These are phyloP conservation scores for Phycodurus eques DNA, from an alignment of 2,113 vertebrate genomes.

Conservation along the genomic window DNA sequence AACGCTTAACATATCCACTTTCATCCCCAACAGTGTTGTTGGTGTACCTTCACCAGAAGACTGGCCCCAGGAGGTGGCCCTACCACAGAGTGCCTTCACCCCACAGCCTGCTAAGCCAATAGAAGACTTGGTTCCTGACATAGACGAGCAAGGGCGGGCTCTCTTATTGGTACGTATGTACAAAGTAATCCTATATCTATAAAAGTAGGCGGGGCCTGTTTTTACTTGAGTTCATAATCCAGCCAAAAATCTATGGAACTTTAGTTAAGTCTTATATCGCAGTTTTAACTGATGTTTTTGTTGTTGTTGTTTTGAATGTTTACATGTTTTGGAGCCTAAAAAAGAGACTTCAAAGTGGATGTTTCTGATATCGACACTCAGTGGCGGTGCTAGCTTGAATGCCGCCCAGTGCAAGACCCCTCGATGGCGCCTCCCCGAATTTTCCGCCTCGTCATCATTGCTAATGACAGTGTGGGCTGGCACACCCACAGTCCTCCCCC, in stretches of 20 bases:
- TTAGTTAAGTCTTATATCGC: not conserved
- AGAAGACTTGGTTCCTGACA: constrained; percentile 89
- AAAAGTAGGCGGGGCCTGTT: not conserved
- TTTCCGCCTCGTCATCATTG: too few relatives aligned
- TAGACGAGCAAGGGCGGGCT: constrained; percentile 90
- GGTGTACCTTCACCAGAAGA: constrained; percentile 92
- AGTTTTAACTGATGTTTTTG: not conserved
- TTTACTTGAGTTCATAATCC: not conserved
- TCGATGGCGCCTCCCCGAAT: too few relatives aligned
- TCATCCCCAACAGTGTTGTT: constrained; percentile 78
- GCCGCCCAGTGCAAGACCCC: too few relatives aligned
- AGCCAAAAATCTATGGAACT: not conserved
- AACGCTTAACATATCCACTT: constrained; percentile 12
- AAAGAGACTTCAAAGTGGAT: not conserved
- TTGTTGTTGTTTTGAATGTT: too few relatives aligned
- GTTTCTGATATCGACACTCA: not conserved
- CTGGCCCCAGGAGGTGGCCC: constrained; percentile 93
- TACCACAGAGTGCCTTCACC: constrained; percentile 91
- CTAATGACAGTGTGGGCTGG: too few relatives aligned
- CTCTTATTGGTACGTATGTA: constrained; percentile 85
- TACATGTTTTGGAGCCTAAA: too few relatives aligned
- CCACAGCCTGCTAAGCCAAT: constrained; percentile 84
- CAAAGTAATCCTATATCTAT: not conserved
- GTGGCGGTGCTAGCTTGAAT: too few relatives aligned
- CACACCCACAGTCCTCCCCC: too few relatives aligned